Base-by-base conservation (phyloP, 2,113 vertebrate genomes). In the Perca schrenkii region DNA sequence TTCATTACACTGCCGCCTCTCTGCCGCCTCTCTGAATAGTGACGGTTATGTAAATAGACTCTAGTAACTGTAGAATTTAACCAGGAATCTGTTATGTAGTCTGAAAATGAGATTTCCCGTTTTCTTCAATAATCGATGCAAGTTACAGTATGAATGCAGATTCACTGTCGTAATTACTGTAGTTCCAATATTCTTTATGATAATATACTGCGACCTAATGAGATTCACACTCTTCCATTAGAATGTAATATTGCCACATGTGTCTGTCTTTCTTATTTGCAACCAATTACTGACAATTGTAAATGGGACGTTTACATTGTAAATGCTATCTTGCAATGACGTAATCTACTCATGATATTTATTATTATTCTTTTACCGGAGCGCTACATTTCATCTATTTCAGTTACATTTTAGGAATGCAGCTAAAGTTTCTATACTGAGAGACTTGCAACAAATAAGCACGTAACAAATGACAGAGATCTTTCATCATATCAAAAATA, bases 1-100 rank as follows among this genome's bases (percentile, higher is more conserved):
- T 79, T 90, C 77, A 86, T 90, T 91, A 89, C 22, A 46, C 56
- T 19, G 69, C 76, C 14, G 68, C 58, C 79, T 88, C 68, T 80
- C 60, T 63, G 75, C 69, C 62, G 86, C 79, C 63, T 77, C 28
- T 74, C 69, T 78, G 80, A 79, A 76, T 21, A 77, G 49, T 63
- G 54, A 82, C 57, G 75, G 70, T 83, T 79, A 77, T 89, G 82
- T 61, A 87, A 87, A 91, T 82, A 43, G 77, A 31, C 66, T 84
- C 15, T 6, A 36, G 77, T 58, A 64, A 74, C 71, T 70, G 73
- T 50, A 12, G 63, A 47, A 78, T 83, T 68, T 82, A 60, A 85
- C 83, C 57, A 78, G 71, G 68, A 82, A 79, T 88, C 60, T 58
- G n/a, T 28, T 83, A 82, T 83, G 77, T 68, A 79, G 16, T 53